phyloP scores from a whole-genome alignment of 2,113 vertebrate genomes.

The Corythoichthys haematopterus region DNA sequence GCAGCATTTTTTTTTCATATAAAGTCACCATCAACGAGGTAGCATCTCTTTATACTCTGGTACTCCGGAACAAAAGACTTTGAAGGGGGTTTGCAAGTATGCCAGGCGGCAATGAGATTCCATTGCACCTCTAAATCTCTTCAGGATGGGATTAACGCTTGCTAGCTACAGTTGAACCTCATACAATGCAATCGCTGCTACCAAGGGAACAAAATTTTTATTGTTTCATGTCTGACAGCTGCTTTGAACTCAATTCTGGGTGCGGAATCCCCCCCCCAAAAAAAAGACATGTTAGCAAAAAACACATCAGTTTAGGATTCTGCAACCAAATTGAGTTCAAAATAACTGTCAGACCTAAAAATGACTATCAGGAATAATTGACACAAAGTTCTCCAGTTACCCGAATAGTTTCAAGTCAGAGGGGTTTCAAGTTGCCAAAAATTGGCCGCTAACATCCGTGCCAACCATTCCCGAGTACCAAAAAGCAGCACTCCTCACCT shows the following conservation, averaged over 20 bases:
- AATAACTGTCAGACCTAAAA: too few relatives aligned
- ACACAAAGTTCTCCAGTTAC: too few relatives aligned
- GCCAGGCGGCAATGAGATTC: neutral
- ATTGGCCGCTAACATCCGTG: neutral
- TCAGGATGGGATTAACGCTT: neutral
- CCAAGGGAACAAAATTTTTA: too few relatives aligned
- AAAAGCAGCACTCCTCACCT: constrained; percentile 67
- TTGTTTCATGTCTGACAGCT: too few relatives aligned
- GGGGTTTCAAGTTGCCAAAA: neutral
- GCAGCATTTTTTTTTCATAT: constrained; percentile 33
- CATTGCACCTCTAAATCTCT: constrained; percentile 1
- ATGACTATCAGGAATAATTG: too few relatives aligned
- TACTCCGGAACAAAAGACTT: neutral
- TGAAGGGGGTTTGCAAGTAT: neutral
- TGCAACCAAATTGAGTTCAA: too few relatives aligned
- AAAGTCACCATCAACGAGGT: neutral
- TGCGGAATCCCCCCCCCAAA: too few relatives aligned
- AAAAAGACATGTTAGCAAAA: too few relatives aligned
- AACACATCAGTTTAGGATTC: too few relatives aligned
- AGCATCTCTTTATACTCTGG: neutral
- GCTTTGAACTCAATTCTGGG: too few relatives aligned
- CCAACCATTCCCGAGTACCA: neutral
- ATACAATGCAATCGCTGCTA: neutral
- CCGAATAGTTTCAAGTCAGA: neutral
- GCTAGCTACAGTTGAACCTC: neutral